These are phyloP conservation scores for Oophaga pumilio DNA, from an alignment of 2,113 vertebrate species.

Conservation along the genomic window DNA sequence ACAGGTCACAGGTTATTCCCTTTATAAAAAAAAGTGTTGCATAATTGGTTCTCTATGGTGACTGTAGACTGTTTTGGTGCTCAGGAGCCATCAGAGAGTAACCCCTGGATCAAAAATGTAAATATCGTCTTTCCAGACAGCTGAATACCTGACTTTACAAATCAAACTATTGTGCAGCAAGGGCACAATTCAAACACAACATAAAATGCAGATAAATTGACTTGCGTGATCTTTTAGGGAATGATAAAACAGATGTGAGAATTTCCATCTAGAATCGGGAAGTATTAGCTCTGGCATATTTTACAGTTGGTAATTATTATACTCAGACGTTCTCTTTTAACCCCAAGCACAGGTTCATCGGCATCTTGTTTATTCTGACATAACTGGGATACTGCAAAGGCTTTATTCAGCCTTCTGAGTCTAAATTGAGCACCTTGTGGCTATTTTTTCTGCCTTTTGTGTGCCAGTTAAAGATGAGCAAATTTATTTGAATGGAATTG, in stretches of 20 bases:
- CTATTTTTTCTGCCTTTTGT: too few species aligned
- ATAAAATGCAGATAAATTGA: conserved; percentile 36
- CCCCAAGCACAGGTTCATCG: neutral
- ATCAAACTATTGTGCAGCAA: neutral
- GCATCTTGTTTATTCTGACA: neutral
- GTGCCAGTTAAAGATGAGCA: too few species aligned
- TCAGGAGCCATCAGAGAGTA: neutral
- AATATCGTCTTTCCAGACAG: neutral
- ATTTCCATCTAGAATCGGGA: neutral
- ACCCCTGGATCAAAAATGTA: conserved; percentile 24
- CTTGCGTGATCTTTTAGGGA: neutral
- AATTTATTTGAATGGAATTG: too few species aligned
- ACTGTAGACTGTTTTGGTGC: neutral
- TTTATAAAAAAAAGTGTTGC: conserved; percentile 4
- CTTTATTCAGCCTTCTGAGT: neutral
- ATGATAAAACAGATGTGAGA: neutral
- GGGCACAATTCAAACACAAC: conserved; percentile 14
- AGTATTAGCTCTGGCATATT: neutral
- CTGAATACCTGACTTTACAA: neutral
- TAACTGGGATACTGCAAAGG: neutral
- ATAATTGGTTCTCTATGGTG: neutral
- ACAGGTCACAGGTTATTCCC: conserved; percentile 26
- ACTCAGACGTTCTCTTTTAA: neutral
- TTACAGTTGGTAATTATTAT: conserved; percentile 6
- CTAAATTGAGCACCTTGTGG: neutral